Evolutionary conservation across 2,113 vertebrate genomes (phyloP).

Genomic region (Rhagologus leucostigma): DNA sequence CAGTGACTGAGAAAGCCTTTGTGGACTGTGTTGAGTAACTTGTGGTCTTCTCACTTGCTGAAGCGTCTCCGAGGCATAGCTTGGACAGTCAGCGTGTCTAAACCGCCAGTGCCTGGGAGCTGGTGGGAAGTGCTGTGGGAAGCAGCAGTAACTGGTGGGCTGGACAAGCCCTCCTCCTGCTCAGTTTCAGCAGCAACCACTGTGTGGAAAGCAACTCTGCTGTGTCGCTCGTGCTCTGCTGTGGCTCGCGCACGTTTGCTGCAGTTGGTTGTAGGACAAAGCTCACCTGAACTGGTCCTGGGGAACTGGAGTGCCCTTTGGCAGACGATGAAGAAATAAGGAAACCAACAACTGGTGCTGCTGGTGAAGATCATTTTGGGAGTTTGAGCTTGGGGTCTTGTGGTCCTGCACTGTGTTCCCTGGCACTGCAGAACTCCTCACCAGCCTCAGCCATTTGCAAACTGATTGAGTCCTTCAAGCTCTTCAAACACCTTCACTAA

Average conservation of each 20-base stretch:
- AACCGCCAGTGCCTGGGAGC: not conserved
- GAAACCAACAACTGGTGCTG: not conserved
- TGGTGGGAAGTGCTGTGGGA: not conserved
- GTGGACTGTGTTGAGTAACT: not conserved
- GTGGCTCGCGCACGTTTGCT: fast-evolving
- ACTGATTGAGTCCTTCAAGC: not conserved
- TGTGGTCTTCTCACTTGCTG: not conserved
- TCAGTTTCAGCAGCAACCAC: not conserved
- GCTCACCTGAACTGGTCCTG: not conserved
- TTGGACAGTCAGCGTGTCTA: not conserved
- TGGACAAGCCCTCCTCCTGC: not conserved
- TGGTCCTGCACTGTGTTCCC: not conserved
- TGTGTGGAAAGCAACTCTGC: fast-evolving
- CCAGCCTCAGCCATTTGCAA: not conserved
- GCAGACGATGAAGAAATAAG: not conserved
- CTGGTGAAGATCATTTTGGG: not conserved
- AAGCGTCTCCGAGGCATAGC: not conserved
- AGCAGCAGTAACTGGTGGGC: not conserved
- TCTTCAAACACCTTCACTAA: not conserved
- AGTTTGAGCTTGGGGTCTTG: fast-evolving
- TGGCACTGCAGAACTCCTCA: fast-evolving
- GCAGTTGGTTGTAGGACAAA: not conserved
- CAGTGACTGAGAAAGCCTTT: not conserved
- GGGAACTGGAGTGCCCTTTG: not conserved
- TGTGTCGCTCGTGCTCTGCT: no score